Evolutionary conservation across 2,888 invertebrate species (phyloP).

Genomic region (Chymomyza procnemis): DNA sequence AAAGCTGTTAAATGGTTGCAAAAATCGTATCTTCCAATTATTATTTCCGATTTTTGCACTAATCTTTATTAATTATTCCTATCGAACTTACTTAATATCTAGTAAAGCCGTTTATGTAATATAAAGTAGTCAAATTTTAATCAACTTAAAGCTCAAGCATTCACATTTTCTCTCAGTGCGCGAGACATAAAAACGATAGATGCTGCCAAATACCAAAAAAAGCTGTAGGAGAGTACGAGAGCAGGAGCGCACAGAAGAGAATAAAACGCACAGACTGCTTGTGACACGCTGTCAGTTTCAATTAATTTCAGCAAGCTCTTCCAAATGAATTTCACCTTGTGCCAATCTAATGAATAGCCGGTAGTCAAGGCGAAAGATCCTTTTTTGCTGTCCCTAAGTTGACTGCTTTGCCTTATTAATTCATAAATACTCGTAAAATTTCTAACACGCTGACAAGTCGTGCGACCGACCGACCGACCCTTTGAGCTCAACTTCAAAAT

Average conservation of each 20-base stretch:
- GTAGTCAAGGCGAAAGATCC: not conserved
- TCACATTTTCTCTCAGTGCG: too few species aligned
- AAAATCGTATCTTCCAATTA: too few species aligned
- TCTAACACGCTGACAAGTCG: slow-evolving; percentile 10
- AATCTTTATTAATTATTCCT: too few species aligned
- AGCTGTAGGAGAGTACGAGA: not conserved
- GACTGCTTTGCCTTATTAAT: slow-evolving; percentile 62
- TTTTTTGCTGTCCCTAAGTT: slow-evolving; percentile 14
- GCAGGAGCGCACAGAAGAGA: not conserved
- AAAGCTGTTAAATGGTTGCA: too few species aligned
- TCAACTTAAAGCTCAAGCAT: too few species aligned
- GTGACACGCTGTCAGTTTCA: slow-evolving; percentile 60
- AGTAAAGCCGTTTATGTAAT: too few species aligned
- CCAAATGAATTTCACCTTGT: slow-evolving; percentile 20
- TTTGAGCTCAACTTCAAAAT: slow-evolving; percentile 9
- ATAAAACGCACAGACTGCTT: slow-evolving; percentile 28
- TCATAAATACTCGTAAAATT: slow-evolving; percentile 40
- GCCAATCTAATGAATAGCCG: not conserved
- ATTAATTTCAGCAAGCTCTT: slow-evolving; percentile 55
- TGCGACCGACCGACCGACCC: too few species aligned
- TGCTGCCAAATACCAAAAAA: too few species aligned
- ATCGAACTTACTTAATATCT: too few species aligned
- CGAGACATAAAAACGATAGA: too few species aligned
- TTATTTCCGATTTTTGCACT: too few species aligned
- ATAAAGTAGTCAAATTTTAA: too few species aligned